Evolutionary conservation across 2,113 vertebrate species (phyloP).

Genomic region (Varanus komodoensis): DNA sequence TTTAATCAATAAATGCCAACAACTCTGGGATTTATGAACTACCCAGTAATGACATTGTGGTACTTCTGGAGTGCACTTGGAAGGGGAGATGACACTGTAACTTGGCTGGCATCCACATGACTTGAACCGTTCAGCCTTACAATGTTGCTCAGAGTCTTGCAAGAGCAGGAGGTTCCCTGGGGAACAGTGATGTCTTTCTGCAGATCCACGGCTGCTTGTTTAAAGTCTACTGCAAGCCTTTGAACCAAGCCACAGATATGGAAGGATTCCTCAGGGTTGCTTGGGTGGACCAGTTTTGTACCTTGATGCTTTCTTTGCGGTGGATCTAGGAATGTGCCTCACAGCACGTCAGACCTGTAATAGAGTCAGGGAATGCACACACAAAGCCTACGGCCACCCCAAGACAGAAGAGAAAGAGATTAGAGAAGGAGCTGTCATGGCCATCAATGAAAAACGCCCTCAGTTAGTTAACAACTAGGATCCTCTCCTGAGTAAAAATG

Average conservation of each 20-base stretch:
- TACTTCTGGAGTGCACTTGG: constrained; percentile 30
- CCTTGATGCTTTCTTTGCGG: neutral
- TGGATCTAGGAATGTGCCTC: neutral
- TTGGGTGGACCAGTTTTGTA: neutral
- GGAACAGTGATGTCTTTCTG: too few species aligned
- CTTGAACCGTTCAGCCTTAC: neutral
- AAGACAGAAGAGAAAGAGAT: too few species aligned
- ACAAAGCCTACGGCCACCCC: too few species aligned
- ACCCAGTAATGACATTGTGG: constrained; percentile 7
- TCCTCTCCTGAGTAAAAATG: too few species aligned
- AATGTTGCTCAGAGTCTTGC: neutral
- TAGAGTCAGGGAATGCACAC: too few species aligned
- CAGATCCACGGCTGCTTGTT: neutral
- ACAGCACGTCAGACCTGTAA: neutral
- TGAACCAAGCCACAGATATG: neutral
- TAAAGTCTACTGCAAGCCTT: neutral
- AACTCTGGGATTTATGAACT: constrained; percentile 58
- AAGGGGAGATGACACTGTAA: neutral
- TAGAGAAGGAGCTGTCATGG: too few species aligned
- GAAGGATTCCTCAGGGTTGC: neutral
- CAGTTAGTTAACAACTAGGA: too few species aligned
- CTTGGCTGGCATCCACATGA: constrained; percentile 3
- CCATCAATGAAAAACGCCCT: too few species aligned
- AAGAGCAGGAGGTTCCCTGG: neutral
- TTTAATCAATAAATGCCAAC: constrained; percentile 61